Evolutionary conservation across 37 sponge, comb jelly and placozoan species (phyloP).

Genomic region (Trichoplax adhaerens): DNA sequence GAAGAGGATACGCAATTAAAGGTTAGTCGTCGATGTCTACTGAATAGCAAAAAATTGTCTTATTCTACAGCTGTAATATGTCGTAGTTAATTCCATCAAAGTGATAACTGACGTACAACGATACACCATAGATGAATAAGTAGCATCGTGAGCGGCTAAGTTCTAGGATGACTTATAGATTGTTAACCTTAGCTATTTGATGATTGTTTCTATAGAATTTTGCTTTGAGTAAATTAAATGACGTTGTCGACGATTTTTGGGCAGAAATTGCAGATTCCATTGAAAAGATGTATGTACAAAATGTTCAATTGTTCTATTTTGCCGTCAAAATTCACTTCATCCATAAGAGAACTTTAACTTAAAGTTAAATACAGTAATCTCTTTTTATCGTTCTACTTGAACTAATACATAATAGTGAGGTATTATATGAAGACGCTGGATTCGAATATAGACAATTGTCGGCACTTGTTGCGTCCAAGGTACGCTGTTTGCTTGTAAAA

Average conservation of each 20-base stretch:
- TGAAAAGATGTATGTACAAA: conserved; percentile 33
- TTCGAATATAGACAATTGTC: conserved; percentile 74
- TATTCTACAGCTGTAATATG: too few relatives aligned
- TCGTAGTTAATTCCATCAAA: too few relatives aligned
- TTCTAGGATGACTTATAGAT: too few relatives aligned
- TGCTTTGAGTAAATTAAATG: conserved; percentile 70
- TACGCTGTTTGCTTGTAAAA: background rate
- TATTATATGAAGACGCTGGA: conserved; percentile 56
- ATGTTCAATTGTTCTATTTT: background rate
- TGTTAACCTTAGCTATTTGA: too few relatives aligned
- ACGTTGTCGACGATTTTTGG: conserved; percentile 88
- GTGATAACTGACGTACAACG: too few relatives aligned
- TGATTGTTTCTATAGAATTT: conserved; percentile 5
- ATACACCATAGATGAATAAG: too few relatives aligned
- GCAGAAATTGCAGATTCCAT: conserved; percentile 82
- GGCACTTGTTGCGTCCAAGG: conserved; percentile 86
- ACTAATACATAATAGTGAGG: conserved; percentile 36
- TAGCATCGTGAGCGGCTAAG: too few relatives aligned
- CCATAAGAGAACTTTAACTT: background rate
- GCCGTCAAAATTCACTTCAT: background rate
- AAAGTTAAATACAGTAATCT: background rate
- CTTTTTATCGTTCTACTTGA: conserved; percentile 1
- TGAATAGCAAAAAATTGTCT: too few relatives aligned
- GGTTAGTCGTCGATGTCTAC: background rate
- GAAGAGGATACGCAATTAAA: conserved; percentile 64